Base-by-base conservation (phyloP, 2,888 invertebrate species). In the Venustoraphidia nigricollis region DNA sequence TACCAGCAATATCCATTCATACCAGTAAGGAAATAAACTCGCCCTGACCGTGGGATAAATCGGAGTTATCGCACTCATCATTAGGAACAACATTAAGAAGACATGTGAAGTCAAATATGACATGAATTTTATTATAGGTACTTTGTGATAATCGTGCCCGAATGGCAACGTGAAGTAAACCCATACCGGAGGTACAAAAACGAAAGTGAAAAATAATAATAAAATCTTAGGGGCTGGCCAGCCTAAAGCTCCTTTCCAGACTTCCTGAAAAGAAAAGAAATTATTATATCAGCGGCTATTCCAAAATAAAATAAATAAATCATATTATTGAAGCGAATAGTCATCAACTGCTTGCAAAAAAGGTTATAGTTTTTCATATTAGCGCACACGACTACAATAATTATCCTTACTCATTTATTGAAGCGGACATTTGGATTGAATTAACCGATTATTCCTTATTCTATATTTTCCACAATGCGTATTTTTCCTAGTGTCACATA, bases 121-220 rank as follows among this genome's bases (percentile, higher is more conserved):
- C 89, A 97, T 96, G 71, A 98, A 98, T 71, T 98, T 98, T 62
- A 98, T 95, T 62, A 98, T 95, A 50, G 98, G 98, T 60, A 97
- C 92, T 75, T 94, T 91, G 75, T 94, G 90, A 71, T 89, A 94
- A 68, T 88, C 88, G 72, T 94, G 92, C 39, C 91, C 90, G 62
- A 95, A 71, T 46, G 96, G 95, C 63, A 96, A 79, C 53, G 94
- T 94, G 66, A 96, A 92, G 45, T 88, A 83, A 56, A 96, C 73
- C 96, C 96, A 98, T 35, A 97, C 83, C 5, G 96, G 92, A 37
- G 98, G 97, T 62, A 91, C 92, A 47, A 94, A 70, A 60, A 97
- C 81, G 65, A 97, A 91, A 56, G 87, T 80, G 61, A 95, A 79
- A 68, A 97, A 87, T 62, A 97, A 80, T 54, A 95, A 76, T 66